Evolutionary conservation across 2,888 invertebrate species (phyloP).

Genomic region (Pegoplata infirma): DNA sequence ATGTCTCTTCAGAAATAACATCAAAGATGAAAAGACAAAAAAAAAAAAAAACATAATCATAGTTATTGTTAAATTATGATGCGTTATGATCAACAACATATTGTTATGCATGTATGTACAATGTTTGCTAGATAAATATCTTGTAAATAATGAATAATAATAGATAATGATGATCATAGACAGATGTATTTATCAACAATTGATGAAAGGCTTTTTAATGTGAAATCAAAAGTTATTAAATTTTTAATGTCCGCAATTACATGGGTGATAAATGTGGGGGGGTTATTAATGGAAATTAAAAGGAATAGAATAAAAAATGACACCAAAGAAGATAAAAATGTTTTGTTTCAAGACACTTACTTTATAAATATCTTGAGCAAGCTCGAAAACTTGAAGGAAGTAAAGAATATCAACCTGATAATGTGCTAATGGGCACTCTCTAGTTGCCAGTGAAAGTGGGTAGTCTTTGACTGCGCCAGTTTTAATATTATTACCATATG

Average conservation of each 20-base stretch:
- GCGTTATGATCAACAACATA: constrained; percentile 17
- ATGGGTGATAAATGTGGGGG: background rate
- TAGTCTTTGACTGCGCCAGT: too few species aligned
- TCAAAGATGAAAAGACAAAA: background rate
- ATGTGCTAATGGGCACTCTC: too few species aligned
- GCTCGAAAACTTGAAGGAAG: too few species aligned
- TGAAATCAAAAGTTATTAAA: background rate
- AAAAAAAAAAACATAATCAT: constrained; percentile 12
- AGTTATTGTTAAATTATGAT: background rate
- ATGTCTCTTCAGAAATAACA: background rate
- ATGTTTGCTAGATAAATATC: background rate
- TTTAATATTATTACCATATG: too few species aligned
- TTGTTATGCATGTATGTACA: background rate
- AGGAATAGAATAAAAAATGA: too few species aligned
- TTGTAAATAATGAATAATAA: constrained; percentile 8
- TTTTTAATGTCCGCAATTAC: background rate
- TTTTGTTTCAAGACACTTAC: too few species aligned
- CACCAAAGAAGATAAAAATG: too few species aligned
- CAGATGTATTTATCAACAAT: constrained; percentile 2
- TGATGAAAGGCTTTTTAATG: background rate
- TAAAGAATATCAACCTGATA: too few species aligned
- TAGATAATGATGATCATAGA: background rate
- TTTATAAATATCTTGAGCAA: too few species aligned
- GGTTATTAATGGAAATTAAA: too few species aligned
- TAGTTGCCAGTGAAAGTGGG: too few species aligned